Base-by-base conservation (phyloP, 2,113 vertebrate species). In the Argyrosomus japonicus region DNA sequence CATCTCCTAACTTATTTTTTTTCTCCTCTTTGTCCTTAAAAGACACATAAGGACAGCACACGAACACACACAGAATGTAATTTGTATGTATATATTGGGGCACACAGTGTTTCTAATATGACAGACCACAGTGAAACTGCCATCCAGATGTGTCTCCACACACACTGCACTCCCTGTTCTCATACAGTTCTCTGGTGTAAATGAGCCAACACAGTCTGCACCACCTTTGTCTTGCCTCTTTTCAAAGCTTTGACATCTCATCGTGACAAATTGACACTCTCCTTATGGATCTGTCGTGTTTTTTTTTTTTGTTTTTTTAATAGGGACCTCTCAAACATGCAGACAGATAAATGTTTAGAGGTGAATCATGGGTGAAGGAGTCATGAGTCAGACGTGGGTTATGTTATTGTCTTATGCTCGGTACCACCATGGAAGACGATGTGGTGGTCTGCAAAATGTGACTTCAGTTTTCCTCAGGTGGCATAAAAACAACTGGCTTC, bases 301-400 rank as follows among this genome's bases (percentile, higher is more conserved):
- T 11, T 48, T 25, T n/a, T 19, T 60, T 68, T 61, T 32, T 18
- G 10, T 13, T 70, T 19, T 63, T 50, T 29, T 12, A 5, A 45
- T 36, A 32, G 29, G 51, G 47, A 62, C 48, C 51, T 58, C 48
- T 82, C 23, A 60, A 81, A 84, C 60, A 70, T 79, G 80, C 75
- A 65, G 87, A 90, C 83, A 54, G 86, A 82, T 72, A 80, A 87
- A 92, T 89, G 88, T 92, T 93, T 93, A 64, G 65, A 92, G 83
- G 84, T 77, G 80, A 83, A 53, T 69, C 81, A 57, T 18, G 90
- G 88, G 60, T 51, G 84, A 83, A n/a, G 53, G 82, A 75, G 71
- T 23, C 14, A 3, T 89, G 91, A 92, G 72, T 87, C 87, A 89
- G 88, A 83, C 50, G 65, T 77, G 79, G 75, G 54, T 77, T 84